Percentiles rank a stretch among this genome's conserved stretches.
These are phyloP conservation scores for Phallusia fumigata DNA, from an alignment of 23 tunicate genomes.

Conservation along the genomic window DNA sequence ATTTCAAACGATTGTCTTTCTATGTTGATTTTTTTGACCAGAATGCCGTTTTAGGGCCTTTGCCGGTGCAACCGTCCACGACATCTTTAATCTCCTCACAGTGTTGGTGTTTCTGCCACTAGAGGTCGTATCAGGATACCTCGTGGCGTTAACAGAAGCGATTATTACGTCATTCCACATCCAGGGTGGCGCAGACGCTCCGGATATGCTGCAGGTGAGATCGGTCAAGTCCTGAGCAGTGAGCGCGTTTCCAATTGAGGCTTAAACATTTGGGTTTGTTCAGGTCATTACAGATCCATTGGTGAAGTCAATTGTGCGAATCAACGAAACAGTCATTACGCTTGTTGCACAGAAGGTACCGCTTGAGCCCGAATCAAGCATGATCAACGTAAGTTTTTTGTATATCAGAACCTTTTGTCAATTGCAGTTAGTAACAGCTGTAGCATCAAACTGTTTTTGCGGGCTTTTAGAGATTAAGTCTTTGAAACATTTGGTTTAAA, in stretches of 20 bases:
- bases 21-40: no score
- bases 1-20: not conserved
- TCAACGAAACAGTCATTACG: conserved; percentile 73
- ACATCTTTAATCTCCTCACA: conserved; percentile 64
- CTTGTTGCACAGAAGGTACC: conserved; percentile 40
- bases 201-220: conserved; percentile 63
- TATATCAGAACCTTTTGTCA: not conserved
- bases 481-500: not conserved
- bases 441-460: not conserved
- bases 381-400: conserved; percentile 46
- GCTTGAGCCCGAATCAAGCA: conserved; percentile 57
- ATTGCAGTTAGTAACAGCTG: no score
- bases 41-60: conserved; percentile 34
- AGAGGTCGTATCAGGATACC: conserved; percentile 63
- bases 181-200: conserved; percentile 44
- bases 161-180: conserved; percentile 52
- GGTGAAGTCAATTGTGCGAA: conserved; percentile 42
- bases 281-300: conserved; percentile 85
- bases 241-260: no score
- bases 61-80: conserved; percentile 92
- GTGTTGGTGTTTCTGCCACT: conserved; percentile 78
- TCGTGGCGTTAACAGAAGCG: conserved; percentile 41
- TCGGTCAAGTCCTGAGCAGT: no score
- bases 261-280: not conserved
- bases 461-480: not conserved